A percentile compares a stretch with the other conserved stretches of the same genome.
phyloP scores from a whole-genome alignment of 2,888 invertebrate species.

The Nephrocerus scutellatus region DNA sequence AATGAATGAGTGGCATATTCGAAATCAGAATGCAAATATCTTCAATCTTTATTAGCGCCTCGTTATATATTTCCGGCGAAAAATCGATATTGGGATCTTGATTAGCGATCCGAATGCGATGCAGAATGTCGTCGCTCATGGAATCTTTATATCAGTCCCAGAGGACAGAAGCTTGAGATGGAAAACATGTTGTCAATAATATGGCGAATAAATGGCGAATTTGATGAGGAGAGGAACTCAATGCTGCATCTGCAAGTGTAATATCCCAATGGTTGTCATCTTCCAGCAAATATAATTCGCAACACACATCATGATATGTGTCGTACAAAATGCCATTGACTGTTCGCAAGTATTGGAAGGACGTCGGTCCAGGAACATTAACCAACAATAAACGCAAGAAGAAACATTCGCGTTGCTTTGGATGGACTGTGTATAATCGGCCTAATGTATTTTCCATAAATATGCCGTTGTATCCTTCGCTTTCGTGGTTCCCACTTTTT shows the following conservation, averaged over 20 bases:
- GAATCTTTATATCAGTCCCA: slow-evolving; percentile 11
- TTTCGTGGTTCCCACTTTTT: no score
- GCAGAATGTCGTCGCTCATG: slow-evolving; percentile 11
- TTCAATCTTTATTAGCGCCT: slow-evolving; percentile 4
- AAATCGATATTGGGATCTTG: neutral
- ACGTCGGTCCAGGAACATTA: slow-evolving; percentile 15
- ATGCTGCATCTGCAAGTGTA: slow-evolving; percentile 18
- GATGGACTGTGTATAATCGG: no score
- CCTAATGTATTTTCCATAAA: no score
- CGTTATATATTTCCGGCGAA: slow-evolving; percentile 4
- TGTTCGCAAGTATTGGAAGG: slow-evolving; percentile 26
- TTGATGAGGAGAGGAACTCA: slow-evolving; percentile 11
- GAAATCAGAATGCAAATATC: slow-evolving; percentile 1
- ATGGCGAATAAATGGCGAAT: slow-evolving; percentile 20
- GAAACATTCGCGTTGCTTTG: no score
- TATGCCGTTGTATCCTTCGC: no score
- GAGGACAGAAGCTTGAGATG: slow-evolving; percentile 5
- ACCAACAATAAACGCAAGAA: no score
- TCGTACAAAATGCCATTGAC: slow-evolving; percentile 32
- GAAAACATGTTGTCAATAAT: slow-evolving; percentile 12
- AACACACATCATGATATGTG: slow-evolving; percentile 12
- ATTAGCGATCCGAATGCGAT: slow-evolving; percentile 1
- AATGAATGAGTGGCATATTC: slow-evolving; percentile 5
- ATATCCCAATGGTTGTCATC: slow-evolving; percentile 13
- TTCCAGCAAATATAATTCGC: slow-evolving; percentile 1